phyloP scores from a whole-genome alignment of 2,113 vertebrate species.

The Tor tambroides region DNA sequence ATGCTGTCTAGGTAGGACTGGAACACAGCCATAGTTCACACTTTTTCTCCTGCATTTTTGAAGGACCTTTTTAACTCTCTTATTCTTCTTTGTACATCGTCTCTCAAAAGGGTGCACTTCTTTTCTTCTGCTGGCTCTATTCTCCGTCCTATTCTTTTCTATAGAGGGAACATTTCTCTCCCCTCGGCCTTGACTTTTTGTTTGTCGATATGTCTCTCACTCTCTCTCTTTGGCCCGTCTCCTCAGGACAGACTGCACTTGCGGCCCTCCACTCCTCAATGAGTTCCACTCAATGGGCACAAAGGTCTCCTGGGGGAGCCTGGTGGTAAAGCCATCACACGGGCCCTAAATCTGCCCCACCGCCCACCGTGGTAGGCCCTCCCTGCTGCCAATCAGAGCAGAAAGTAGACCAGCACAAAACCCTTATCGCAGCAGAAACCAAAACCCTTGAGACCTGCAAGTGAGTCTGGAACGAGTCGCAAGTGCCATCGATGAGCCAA shows the following conservation, averaged over 20 bases:
- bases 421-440: conserved; percentile 9
- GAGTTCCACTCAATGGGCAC: conserved; percentile 72
- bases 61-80: not conserved
- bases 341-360: conserved; percentile 68
- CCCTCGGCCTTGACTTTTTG: not conserved
- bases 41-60: not conserved
- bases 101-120: not conserved
- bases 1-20: not conserved
- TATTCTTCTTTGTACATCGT: not conserved
- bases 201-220: not conserved
- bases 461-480: not conserved
- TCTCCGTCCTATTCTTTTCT: not conserved
- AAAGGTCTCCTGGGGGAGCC: conserved; percentile 66
- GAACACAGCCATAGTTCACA: not conserved
- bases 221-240: conserved; percentile 31
- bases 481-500: not conserved
- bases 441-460: not conserved
- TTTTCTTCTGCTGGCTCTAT: not conserved
- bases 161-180: not conserved
- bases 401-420: conserved; percentile 22
- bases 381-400: conserved; percentile 39
- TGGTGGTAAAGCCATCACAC: conserved; percentile 71
- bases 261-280: conserved; percentile 66
- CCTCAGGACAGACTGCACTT: conserved; percentile 24
- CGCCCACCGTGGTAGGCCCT: conserved; percentile 47